Evolutionary conservation across 2,113 vertebrate species (phyloP), one percentile per base, ranked within the genome.

Genomic region (Cairina moschata): DNA sequence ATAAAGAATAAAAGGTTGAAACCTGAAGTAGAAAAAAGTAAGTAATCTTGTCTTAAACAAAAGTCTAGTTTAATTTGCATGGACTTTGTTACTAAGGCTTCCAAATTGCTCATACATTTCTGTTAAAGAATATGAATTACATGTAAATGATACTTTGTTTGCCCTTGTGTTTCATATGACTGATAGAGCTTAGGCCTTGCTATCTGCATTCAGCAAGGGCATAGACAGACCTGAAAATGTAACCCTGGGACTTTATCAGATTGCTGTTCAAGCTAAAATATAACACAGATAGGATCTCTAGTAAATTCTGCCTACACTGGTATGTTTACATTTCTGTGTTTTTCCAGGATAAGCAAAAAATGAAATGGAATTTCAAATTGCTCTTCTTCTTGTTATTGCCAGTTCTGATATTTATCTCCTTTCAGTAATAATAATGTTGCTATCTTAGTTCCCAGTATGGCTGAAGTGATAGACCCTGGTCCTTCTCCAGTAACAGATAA

Each of bases 1-100:
- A 99, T 99, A 93, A 99, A 99, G 98, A 99, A 99, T 97, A 99
- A 99, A 94, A 98, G 99, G 9, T 98, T 99, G 96, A 99, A 99
- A 98, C 98, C 99, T 48, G 99, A 99, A 97, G 99, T 99, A 83
- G 99, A 99, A 90, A 99, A 99, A 97, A 99, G 99, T 99, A 98
- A 69, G 99, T 98, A 86, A 18, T 3, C 72, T 72, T 44, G n/a
- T 31, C 8, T 67, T 34, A 71, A 91, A 38, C 2, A 3, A 7
- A 93, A 77, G 12, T 65, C 18, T 40, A n/a, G 11, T 44, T 38
- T 2, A 0, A n/a, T 68, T 26, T 3, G 2, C 77, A 34, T 36
- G 86, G 23, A 21, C 23, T 65, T 59, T 38, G 18, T 73, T 56
- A 17, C 36, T 58, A 1, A 52, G 52, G 34, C 90, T 83, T 72